Conservation (phyloP, 2,888 invertebrate genomes). For the Drosophila greeni region DNA sequence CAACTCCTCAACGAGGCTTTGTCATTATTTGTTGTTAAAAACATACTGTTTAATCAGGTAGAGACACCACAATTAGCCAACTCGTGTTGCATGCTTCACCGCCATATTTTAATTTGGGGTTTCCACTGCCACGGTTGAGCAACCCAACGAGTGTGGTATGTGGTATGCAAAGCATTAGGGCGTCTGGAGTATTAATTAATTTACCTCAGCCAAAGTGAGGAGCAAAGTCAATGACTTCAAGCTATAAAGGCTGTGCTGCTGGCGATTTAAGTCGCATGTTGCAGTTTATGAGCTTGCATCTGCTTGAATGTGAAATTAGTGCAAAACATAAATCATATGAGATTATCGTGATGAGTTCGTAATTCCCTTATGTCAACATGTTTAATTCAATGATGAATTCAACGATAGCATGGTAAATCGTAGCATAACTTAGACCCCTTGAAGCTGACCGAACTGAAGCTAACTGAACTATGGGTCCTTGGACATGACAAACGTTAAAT, state of each 20-base stretch:
- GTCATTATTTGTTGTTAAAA: slow-evolving; percentile 14
- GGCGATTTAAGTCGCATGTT: slow-evolving; percentile 1
- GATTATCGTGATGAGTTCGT: not conserved
- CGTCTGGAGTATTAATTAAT: slow-evolving; percentile 44
- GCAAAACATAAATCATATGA: not conserved
- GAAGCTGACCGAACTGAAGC: too few species aligned
- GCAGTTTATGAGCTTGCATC: slow-evolving; percentile 6
- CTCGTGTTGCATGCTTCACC: slow-evolving; percentile 43
- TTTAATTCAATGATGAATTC: not conserved
- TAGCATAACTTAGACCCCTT: not conserved
- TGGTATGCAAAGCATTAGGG: slow-evolving; percentile 44
- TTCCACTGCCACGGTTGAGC: slow-evolving; percentile 36
- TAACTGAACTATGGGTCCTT: not conserved
- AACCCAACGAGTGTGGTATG: slow-evolving; percentile 29
- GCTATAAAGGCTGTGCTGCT: not conserved
- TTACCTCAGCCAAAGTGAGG: slow-evolving; percentile 14
- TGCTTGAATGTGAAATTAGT: slow-evolving; percentile 1
- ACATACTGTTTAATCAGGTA: slow-evolving; percentile 20
- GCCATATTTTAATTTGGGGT: slow-evolving; percentile 46
- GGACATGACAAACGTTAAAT: too few species aligned
- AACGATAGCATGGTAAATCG: not conserved
- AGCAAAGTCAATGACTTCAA: slow-evolving; percentile 35
- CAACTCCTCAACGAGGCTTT: slow-evolving; percentile 1
- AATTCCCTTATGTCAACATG: not conserved
- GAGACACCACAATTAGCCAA: slow-evolving; percentile 29